Base-by-base conservation (phyloP, 2,113 vertebrate species). In the Cyprinodon tularosa region DNA sequence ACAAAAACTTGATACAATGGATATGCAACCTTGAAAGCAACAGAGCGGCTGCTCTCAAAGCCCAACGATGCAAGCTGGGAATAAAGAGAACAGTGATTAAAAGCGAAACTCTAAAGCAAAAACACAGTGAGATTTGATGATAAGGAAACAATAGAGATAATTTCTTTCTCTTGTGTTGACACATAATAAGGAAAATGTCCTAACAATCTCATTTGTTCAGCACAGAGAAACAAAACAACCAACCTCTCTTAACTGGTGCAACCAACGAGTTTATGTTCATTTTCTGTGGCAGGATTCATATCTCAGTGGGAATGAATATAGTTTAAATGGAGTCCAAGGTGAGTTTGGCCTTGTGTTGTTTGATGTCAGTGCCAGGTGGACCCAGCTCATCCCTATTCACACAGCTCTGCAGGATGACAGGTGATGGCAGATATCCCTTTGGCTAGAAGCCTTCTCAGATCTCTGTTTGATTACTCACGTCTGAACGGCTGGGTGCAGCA, bases 391-490 rank as follows among this genome's bases (percentile, higher is more conserved):
- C 72, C 74, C 78, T 62, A 78, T 77, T 72, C 40, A 69, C 60
- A 65, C 70, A 63, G 47, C 7, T 29, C 72, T 65, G 67, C 66
- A 68, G 78, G 76, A 61, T 78, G 80, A 84, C 84, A 86, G 76
- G 60, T n/a, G 13, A 64, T 78, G 77, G 66, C 72, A 44, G 70
- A 73, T 78, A 77, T 87, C 72, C 72, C 74, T 76, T 80, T 66
- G 71, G 64, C 68, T 76, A 57, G 57, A 40, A 77, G 78, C 81
- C 77, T 78, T 66, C 72, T 71, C 76, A 76, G 76, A 84, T 86
- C 71, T 75, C 70, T 68, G 82, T 83, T 74, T 80, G 85, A 86
- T 73, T 87, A 76, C 83, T 78, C 63, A 78, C 68, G 78, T 80
- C 82, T 85, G 71, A 65, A 48, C 67, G 62, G 64, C 59, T 81